Evolutionary conservation across 1,140 invertebrate genomes (phyloP), one percentile per base, ranked within the genome.

Genomic region (Zaprionus gabonicus): DNA sequence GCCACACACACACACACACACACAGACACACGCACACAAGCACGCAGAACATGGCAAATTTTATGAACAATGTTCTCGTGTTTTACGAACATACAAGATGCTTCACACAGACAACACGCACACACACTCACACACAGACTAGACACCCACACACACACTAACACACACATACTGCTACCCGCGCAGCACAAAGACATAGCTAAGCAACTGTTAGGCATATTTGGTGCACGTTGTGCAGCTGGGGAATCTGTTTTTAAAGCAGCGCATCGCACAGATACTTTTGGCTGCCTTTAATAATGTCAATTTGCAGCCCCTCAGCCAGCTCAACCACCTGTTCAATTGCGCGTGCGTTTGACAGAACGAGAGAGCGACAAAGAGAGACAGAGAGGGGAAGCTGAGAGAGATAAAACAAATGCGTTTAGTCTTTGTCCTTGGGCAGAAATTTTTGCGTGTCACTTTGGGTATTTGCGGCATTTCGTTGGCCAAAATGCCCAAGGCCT

Each of bases 41-140:
- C 65, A 49, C 15, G 41, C 28, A 70, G 58, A 64, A 64, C 72
- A 70, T 46, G 59, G 53, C 44, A 63, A 71, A 76, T 79, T 58
- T 76, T 49, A 68, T 58, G 67, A 79, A 76, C 73, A 76, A 76
- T 76, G 68, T 76, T 60, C 60, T 71, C 67, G 41, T 70, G 28
- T 58, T 70, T 75, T 75, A n/a, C 38, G 53, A 27, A 55, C 44
- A 23, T 41, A 60, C 59, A 71, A 65, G 34, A 71, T 65, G 62
- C 68, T 71, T 64, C 36, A 27, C 67, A 65, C 36, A 56, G 13
- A 27, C 51, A 41, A 15, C 27, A 55, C 31, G 58, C 31, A 41
- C 53, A 64, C 51, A 66, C 41, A 55, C 17, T 23, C 1, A 23
- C 23, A 1, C 23, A 23, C 23, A 1, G 23, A 23, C 23, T 23